Evolutionary conservation across 2,888 invertebrate species (phyloP).

Genomic region (Argyresthia albistria): DNA sequence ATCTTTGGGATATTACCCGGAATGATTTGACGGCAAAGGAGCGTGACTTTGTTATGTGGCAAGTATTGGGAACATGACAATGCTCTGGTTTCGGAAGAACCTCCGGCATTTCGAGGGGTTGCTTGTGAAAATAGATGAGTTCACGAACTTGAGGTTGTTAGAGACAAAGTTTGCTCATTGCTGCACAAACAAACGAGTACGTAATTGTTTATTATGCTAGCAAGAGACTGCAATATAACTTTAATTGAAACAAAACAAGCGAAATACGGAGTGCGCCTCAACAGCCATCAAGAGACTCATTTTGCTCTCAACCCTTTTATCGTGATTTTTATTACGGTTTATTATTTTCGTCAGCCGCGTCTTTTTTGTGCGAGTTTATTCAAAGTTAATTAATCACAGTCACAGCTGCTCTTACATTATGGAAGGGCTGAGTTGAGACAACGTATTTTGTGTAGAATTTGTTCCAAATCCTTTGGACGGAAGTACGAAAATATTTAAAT

Average conservation of each 20-base stretch:
- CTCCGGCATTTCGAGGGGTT: not conserved
- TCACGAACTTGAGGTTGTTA: not conserved
- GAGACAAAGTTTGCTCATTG: not conserved
- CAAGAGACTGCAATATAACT: conserved; percentile 28
- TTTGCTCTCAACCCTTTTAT: too few relatives aligned
- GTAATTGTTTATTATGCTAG: conserved; percentile 46
- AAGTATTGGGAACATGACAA: not conserved
- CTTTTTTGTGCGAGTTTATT: too few relatives aligned
- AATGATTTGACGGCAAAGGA: not conserved
- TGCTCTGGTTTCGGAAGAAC: not conserved
- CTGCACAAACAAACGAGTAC: conserved; percentile 27
- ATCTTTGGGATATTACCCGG: not conserved
- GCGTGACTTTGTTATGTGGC: not conserved
- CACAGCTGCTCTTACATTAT: too few relatives aligned
- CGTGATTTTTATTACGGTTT: too few relatives aligned
- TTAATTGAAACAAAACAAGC: conserved; percentile 54
- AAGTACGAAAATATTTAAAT: too few relatives aligned
- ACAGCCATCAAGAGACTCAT: too few relatives aligned
- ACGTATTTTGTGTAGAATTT: too few relatives aligned
- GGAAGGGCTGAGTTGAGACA: too few relatives aligned
- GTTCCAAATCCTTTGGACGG: too few relatives aligned
- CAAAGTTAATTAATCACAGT: too few relatives aligned
- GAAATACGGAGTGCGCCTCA: conserved; percentile 18
- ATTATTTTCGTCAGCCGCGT: too few relatives aligned
- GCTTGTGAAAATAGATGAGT: not conserved